Percentiles rank a stretch among this genome's conserved stretches.
phyloP scores from a whole-genome alignment of 2,888 invertebrate species.

The Platycnemis pennipes region DNA sequence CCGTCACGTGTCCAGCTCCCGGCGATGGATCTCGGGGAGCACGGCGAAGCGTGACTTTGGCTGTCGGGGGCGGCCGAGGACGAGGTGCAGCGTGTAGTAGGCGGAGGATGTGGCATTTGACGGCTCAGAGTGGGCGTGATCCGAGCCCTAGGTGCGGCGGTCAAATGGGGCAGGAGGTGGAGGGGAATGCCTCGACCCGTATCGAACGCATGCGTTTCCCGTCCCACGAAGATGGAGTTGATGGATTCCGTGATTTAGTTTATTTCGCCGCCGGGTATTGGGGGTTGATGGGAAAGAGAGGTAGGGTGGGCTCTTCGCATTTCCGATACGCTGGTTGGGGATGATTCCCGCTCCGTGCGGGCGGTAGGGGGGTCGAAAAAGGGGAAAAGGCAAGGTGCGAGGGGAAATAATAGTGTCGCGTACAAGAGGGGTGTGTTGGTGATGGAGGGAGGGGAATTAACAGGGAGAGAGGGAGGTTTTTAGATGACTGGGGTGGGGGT shows the following conservation, averaged over 20 bases:
- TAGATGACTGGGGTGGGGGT: not conserved
- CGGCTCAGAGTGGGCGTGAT: not conserved
- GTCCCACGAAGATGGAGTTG: not conserved
- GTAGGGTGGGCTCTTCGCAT: not conserved
- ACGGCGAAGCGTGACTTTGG: not conserved
- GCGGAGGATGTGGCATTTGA: not conserved
- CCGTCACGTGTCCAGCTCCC: not conserved
- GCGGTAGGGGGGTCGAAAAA: not conserved
- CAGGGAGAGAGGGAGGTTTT: not conserved
- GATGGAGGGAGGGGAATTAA: not conserved
- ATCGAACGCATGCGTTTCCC: not conserved
- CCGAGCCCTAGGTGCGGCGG: not conserved
- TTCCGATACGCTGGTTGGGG: not conserved
- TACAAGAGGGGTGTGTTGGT: not conserved
- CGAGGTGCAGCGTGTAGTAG: not conserved
- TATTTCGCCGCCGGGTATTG: not conserved
- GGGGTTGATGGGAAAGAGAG: not conserved
- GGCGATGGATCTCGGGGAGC: not conserved
- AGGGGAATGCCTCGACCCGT: not conserved
- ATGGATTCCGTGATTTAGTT: not conserved
- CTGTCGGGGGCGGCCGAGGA: not conserved
- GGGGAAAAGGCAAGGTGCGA: not conserved
- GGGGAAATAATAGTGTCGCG: slow-evolving; percentile 11
- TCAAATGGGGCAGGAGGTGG: not conserved
- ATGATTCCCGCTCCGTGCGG: not conserved